Percentiles rank a stretch among this genome's conserved stretches.
Conservation (phyloP, 2,888 invertebrate species). For the Lepidocyrtinus sp. region DNA sequence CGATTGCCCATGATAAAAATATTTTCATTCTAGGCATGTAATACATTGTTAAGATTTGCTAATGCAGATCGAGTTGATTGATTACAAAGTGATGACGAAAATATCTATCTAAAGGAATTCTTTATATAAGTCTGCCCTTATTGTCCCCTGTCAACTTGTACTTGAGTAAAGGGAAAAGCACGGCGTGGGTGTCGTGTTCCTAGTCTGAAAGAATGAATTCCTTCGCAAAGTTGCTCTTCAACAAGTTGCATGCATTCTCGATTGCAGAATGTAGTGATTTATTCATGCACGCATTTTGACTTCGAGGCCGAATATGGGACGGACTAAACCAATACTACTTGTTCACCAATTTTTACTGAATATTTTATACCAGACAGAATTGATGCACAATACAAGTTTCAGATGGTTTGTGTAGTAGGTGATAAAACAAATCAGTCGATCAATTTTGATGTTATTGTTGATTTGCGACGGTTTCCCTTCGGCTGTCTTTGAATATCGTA, state of each 20-base stretch:
- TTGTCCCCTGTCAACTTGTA: conserved; percentile 24
- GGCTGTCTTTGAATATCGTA: conserved; percentile 34
- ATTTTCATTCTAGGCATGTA: too few species aligned
- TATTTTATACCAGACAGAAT: conserved; percentile 26
- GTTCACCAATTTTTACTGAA: conserved; percentile 31
- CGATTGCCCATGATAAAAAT: too few species aligned
- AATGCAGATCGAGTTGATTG: conserved; percentile 46
- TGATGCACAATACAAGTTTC: conserved; percentile 23
- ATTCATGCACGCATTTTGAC: too few species aligned
- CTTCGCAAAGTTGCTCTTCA: too few species aligned
- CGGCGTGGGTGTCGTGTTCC: conserved; percentile 48
- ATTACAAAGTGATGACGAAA: conserved; percentile 42
- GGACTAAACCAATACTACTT: too few species aligned
- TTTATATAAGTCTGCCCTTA: conserved; percentile 34
- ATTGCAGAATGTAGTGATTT: too few species aligned
- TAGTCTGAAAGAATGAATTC: conserved; percentile 32
- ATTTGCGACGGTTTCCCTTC: too few species aligned
- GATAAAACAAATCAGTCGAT: conserved; percentile 34
- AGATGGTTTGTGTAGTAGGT: conserved; percentile 15
- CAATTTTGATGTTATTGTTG: background rate
- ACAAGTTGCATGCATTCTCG: too few species aligned
- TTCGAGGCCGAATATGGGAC: too few species aligned
- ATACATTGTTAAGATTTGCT: conserved; percentile 34
- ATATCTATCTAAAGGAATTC: too few species aligned
- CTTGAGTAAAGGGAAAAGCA: conserved; percentile 30